A percentile compares a stretch with the other conserved stretches of the same genome.
Evolutionary conservation across 1,140 invertebrate species (phyloP).

Genomic region (Trinorchestia longiramus): DNA sequence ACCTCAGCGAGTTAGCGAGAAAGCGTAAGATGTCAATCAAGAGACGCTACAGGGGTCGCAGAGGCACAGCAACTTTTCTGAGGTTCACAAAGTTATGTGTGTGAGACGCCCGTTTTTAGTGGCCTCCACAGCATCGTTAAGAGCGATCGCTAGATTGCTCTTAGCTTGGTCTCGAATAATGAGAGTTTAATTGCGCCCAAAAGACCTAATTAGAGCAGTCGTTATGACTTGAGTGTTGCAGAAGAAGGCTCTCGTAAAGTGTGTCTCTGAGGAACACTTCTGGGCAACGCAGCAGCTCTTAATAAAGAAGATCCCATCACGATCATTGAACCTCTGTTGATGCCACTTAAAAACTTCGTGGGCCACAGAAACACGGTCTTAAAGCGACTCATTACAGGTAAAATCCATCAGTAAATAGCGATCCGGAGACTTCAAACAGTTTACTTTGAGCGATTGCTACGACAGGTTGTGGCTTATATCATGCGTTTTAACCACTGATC

Average conservation of each 20-base stretch:
- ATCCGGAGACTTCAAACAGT: neutral
- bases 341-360: neutral
- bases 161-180: constrained; percentile 48
- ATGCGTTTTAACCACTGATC: neutral
- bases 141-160: constrained; percentile 44
- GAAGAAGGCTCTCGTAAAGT: constrained; percentile 46
- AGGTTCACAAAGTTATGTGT: neutral
- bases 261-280: constrained; percentile 37
- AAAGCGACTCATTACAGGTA: constrained; percentile 17
- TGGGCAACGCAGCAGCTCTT: constrained; percentile 7
- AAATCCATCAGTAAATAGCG: neutral
- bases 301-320: constrained; percentile 24
- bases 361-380: neutral
- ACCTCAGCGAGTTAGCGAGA: constrained; percentile 14
- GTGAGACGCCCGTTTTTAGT: constrained; percentile 7
- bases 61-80: neutral
- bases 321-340: constrained; percentile 18
- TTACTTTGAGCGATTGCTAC: neutral
- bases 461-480: neutral
- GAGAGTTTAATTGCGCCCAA: constrained; percentile 55
- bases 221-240: constrained; percentile 50
- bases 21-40: neutral
- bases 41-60: neutral
- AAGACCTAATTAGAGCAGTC: constrained; percentile 54
- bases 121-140: constrained; percentile 41